Percentiles rank a stretch among this genome's conserved stretches.
Conservation (phyloP, 92 coral and sea anemone species). For the Heliopora coerulea region DNA sequence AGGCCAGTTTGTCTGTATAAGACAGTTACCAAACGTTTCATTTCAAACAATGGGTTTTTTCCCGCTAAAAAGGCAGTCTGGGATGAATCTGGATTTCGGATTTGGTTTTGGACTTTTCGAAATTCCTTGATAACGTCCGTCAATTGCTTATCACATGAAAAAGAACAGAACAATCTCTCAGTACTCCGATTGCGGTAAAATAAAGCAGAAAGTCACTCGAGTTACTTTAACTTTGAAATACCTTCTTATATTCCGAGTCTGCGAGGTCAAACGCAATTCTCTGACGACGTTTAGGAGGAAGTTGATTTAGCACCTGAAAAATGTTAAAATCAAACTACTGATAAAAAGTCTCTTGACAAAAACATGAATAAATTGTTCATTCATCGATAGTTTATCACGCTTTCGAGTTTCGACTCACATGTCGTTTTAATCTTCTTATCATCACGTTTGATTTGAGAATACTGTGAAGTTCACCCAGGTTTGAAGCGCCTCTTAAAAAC, state of each 20-base stretch:
- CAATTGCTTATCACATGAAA: constrained; percentile 56
- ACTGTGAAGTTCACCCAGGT: constrained; percentile 73
- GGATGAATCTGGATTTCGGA: constrained; percentile 27
- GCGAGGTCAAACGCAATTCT: constrained; percentile 84
- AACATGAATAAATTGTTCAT: too few species aligned
- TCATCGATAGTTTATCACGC: too few species aligned
- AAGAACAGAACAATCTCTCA: neutral
- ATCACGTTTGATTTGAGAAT: constrained; percentile 75
- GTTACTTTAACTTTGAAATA: constrained; percentile 8
- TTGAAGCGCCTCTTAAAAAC: constrained; percentile 88
- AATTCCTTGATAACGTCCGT: constrained; percentile 64
- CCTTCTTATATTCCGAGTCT: constrained; percentile 71
- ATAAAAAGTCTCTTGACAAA: too few species aligned
- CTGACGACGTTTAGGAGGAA: constrained; percentile 96
- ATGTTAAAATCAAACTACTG: too few species aligned
- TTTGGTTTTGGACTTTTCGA: constrained; percentile 38
- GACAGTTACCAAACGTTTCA: constrained; percentile 59
- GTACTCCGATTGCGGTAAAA: neutral
- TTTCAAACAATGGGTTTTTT: constrained; percentile 64
- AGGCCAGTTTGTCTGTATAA: constrained; percentile 87
- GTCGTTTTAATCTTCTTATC: constrained; percentile 83
- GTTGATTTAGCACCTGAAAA: constrained; percentile 76
- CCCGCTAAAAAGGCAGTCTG: constrained; percentile 16
- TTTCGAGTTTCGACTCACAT: constrained; percentile 66
- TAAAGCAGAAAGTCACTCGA: neutral